Evolutionary conservation across 2,113 vertebrate species (phyloP).

Genomic region (Ascaphus truei): DNA sequence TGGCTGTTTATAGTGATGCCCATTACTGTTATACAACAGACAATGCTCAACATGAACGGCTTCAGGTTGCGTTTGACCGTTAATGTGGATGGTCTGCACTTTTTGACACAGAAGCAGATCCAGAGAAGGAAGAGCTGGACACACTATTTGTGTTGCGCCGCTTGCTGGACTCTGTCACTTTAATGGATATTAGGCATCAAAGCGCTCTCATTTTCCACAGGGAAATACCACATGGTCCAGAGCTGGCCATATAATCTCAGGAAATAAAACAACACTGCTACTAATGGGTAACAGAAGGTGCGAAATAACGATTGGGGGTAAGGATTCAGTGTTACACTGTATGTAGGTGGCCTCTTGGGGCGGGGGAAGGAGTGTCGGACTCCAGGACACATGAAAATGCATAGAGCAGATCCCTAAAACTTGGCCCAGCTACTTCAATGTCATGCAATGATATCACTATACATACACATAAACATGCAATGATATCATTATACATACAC

Average conservation of each 20-base stretch:
- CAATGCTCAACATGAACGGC: background rate
- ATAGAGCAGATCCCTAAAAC: too few species aligned
- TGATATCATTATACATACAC: too few species aligned
- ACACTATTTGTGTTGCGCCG: constrained; percentile 4
- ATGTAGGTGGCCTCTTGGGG: too few species aligned
- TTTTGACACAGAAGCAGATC: background rate
- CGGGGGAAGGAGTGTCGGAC: too few species aligned
- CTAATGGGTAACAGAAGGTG: constrained; percentile 2
- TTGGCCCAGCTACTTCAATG: too few species aligned
- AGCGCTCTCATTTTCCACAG: background rate
- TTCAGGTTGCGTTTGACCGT: background rate
- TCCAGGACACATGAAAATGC: too few species aligned
- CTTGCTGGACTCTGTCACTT: background rate
- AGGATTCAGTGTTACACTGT: too few species aligned
- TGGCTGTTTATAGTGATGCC: background rate
- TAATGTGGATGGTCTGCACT: background rate
- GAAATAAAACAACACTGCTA: background rate
- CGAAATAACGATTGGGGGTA: background rate
- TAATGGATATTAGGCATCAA: constrained; percentile 1
- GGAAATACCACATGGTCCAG: constrained; percentile 8
- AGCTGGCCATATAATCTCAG: background rate
- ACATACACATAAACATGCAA: too few species aligned
- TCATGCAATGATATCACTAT: too few species aligned
- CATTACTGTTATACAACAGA: background rate
- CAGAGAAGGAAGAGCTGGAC: background rate